These are phyloP conservation scores for Herpailurus yagouaroundi DNA, from an alignment of 2,113 vertebrate species.

Conservation along the genomic window DNA sequence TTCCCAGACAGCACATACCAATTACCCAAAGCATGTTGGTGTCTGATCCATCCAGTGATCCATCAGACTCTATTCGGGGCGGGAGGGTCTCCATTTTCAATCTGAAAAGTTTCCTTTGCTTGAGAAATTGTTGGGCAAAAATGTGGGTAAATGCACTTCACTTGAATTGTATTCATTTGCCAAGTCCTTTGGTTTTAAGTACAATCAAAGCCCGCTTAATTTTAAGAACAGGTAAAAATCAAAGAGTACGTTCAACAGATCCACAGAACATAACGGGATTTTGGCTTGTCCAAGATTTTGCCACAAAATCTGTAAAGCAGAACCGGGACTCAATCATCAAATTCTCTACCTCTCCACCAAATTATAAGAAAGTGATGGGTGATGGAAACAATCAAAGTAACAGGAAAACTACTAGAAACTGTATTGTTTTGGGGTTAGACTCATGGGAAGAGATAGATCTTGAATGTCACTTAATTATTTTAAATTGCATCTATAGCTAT, in stretches of 20 bases:
- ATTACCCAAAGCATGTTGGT: background rate
- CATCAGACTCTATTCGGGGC: background rate
- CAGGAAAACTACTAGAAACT: background rate
- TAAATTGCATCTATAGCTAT: background rate
- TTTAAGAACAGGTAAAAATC: constrained; percentile 21
- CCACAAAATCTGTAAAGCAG: background rate
- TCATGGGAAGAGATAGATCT: background rate
- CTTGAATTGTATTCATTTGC: constrained; percentile 12
- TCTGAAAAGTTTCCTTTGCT: background rate
- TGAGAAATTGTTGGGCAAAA: constrained; percentile 45
- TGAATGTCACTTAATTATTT: constrained; percentile 22
- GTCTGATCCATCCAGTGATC: background rate
- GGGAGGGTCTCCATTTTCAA: background rate
- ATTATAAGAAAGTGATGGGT: background rate
- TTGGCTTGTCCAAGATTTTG: constrained; percentile 3
- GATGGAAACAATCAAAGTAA: background rate
- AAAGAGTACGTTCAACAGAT: background rate
- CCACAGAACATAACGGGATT: background rate
- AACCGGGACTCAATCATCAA: background rate
- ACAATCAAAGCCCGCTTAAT: background rate
- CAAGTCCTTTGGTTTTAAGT: constrained; percentile 38
- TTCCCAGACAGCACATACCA: background rate
- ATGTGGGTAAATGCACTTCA: constrained; percentile 3
- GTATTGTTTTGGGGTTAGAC: background rate
- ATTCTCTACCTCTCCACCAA: background rate